A percentile compares a stretch with the other conserved stretches of the same genome.
Conservation (phyloP, 92 coral and sea anemone genomes). For the Muricea muricata region DNA sequence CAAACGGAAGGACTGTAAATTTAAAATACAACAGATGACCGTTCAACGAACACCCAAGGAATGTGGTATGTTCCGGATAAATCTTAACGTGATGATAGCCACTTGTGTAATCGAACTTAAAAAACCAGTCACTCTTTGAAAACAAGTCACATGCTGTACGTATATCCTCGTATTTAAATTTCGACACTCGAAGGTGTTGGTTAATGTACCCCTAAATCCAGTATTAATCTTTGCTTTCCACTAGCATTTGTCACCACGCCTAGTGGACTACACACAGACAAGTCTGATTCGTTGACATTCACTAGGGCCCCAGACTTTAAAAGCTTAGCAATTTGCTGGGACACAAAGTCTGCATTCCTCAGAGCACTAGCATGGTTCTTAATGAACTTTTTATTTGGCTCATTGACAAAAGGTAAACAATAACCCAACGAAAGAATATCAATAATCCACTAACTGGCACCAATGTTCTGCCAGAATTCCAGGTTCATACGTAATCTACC, state of each 20-base stretch:
- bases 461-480: constrained; percentile 61
- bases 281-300: constrained; percentile 36
- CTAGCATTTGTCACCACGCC: constrained; percentile 46
- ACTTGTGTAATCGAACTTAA: constrained; percentile 22
- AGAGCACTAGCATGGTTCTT: constrained; percentile 42
- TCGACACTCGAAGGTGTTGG: constrained; percentile 44
- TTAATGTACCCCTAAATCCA: constrained; percentile 63
- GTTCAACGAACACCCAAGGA: constrained; percentile 54
- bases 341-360: constrained; percentile 54
- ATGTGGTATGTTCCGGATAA: constrained; percentile 55
- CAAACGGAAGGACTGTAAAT: constrained; percentile 52
- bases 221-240: constrained; percentile 49
- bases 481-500: constrained; percentile 59
- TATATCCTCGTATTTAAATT: constrained; percentile 64
- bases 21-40: constrained; percentile 21
- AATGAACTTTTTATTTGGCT: neutral
- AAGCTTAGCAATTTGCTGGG: constrained; percentile 50
- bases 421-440: constrained; percentile 50
- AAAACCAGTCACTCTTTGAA: constrained; percentile 56
- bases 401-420: constrained; percentile 57
- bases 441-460: constrained; percentile 59
- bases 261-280: constrained; percentile 51
- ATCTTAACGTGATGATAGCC: constrained; percentile 65
- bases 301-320: constrained; percentile 57
- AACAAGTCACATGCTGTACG: constrained; percentile 56